Conservation (phyloP, 2,888 invertebrate species). For the Globia sparganii region DNA sequence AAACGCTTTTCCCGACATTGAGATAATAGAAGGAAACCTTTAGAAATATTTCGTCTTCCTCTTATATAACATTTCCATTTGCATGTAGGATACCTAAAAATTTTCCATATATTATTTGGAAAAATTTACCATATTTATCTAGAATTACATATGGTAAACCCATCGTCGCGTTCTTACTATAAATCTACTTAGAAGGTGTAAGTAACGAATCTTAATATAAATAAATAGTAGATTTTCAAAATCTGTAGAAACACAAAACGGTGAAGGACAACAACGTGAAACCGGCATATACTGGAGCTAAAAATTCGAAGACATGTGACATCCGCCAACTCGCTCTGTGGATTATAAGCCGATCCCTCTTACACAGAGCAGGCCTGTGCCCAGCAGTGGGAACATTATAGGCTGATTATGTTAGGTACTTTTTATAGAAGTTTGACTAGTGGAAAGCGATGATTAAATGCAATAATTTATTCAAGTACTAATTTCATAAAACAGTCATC, state of each 20-base stretch:
- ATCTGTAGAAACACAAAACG: not conserved
- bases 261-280: not conserved
- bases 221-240: not conserved
- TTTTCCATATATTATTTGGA: not conserved
- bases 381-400: too few species aligned
- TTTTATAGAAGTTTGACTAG: not conserved
- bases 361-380: too few species aligned
- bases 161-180: not conserved
- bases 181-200: not conserved
- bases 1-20: not conserved
- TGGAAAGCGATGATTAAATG: slow-evolving; percentile 6
- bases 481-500: slow-evolving; percentile 4
- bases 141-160: not conserved
- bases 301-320: not conserved
- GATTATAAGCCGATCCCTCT: too few species aligned
- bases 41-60: not conserved
- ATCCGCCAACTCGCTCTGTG: not conserved
- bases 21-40: not conserved
- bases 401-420: not conserved
- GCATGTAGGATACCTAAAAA: not conserved
- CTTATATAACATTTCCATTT: not conserved
- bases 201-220: not conserved
- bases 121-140: too few species aligned
- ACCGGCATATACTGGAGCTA: not conserved
- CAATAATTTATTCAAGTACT: slow-evolving; percentile 28